These are phyloP conservation scores for Patiria miniata DNA, from an alignment of 35 echinoderm and acorn worm genomes.

Conservation along the genomic window DNA sequence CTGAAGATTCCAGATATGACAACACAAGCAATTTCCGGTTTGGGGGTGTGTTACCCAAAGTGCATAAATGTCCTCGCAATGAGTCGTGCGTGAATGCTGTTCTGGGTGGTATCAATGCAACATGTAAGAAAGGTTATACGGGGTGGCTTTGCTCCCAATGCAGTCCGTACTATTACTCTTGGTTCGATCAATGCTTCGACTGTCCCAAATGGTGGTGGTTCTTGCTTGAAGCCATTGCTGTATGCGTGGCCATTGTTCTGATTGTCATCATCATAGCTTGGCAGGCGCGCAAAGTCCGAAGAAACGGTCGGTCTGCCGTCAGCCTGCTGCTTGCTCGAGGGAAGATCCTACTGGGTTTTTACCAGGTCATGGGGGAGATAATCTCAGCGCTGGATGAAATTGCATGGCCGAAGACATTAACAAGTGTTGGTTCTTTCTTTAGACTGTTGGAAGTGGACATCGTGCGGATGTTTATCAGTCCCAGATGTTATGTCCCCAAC, in stretches of 20 bases:
- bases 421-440: conserved; percentile 24
- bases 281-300: neutral
- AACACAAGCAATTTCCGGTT: neutral
- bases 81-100: neutral
- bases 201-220: conserved; percentile 37
- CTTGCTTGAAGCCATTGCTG: neutral
- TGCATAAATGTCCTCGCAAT: neutral
- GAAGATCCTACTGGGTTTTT: conserved; percentile 63
- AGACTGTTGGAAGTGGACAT: conserved; percentile 19
- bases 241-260: neutral
- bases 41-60: neutral
- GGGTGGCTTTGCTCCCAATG: conserved; percentile 62
- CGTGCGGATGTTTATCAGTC: conserved; percentile 11
- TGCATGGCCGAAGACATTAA: conserved; percentile 23
- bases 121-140: conserved; percentile 4
- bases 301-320: neutral
- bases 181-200: conserved; percentile 38
- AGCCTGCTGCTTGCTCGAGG: conserved; percentile 37
- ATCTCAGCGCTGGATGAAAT: conserved; percentile 26
- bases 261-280: conserved; percentile 6
- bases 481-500: conserved; percentile 29
- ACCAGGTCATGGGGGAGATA: conserved; percentile 58
- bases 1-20: neutral
- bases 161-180: conserved; percentile 18
- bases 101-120: neutral